Conservation (phyloP, 2,797 vertebrate species). For the Catharus ustulatus region DNA sequence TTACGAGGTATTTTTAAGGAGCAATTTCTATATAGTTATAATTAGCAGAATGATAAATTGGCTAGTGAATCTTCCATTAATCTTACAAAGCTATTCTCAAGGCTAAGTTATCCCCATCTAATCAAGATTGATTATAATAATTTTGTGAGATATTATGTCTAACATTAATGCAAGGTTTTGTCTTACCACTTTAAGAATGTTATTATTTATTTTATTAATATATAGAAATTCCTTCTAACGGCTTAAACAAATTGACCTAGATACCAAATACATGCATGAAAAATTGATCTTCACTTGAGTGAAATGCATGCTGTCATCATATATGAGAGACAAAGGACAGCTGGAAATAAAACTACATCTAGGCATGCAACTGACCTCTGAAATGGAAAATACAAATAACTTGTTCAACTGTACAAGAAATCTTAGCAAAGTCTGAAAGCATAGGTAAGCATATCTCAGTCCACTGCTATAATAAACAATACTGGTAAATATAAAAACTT, state of each 20-base stretch:
- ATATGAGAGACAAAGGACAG: not conserved
- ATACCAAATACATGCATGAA: not conserved
- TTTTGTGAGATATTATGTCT: not conserved
- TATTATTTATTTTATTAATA: not conserved
- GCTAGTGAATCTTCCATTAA: conserved; percentile 8
- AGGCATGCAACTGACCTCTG: not conserved
- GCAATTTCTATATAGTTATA: not conserved
- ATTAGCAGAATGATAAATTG: conserved; percentile 16
- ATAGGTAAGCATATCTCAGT: not conserved
- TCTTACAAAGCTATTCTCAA: conserved; percentile 23
- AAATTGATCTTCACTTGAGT: not conserved
- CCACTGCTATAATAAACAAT: not conserved
- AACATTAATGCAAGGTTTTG: not conserved
- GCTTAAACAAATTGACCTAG: not conserved
- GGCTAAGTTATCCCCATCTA: not conserved
- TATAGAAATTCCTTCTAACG: not conserved
- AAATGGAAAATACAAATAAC: not conserved
- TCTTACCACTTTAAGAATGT: not conserved
- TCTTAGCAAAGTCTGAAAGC: not conserved
- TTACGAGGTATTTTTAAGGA: conserved; percentile 15
- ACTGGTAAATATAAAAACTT: not conserved
- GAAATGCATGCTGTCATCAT: not conserved
- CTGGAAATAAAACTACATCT: not conserved
- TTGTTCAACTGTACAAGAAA: not conserved
- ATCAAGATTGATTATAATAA: not conserved